Conservation (phyloP, 2,888 invertebrate genomes). For the Polymixis lichenea region DNA sequence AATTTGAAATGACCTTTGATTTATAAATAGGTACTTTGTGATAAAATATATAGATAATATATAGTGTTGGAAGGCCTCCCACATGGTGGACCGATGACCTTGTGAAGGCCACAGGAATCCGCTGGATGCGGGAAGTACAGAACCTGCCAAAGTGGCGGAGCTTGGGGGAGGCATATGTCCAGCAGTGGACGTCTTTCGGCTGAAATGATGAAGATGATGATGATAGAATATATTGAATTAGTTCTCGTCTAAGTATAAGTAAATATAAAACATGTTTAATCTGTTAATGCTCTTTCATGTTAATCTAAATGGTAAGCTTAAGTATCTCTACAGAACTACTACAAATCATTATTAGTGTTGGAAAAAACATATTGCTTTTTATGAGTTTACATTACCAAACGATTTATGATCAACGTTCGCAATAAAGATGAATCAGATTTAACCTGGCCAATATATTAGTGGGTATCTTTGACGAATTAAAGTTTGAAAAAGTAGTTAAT, state of each 20-base stretch:
- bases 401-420: slow-evolving; percentile 2
- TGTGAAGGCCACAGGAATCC: no score
- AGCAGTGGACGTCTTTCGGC: no score
- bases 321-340: neutral
- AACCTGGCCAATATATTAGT: neutral
- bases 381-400: slow-evolving; percentile 1
- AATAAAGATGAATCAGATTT: slow-evolving; percentile 6
- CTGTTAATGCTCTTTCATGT: no score
- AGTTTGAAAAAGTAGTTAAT: neutral
- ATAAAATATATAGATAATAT: neutral
- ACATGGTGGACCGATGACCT: no score
- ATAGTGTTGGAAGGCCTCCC: no score
- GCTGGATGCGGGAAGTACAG: no score
- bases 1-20: no score
- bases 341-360: slow-evolving; percentile 5
- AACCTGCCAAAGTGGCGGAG: no score
- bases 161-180: no score
- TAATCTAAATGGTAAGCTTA: slow-evolving; percentile 14
- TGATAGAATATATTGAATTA: neutral
- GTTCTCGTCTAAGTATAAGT: neutral
- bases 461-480: no score
- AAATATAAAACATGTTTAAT: neutral
- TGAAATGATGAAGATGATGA: no score
- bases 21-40: neutral
- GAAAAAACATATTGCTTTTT: slow-evolving; percentile 5